Evolutionary conservation across 2,113 vertebrate genomes (phyloP), one percentile per base, ranked within the genome.

Genomic region (Trogon surrucura): DNA sequence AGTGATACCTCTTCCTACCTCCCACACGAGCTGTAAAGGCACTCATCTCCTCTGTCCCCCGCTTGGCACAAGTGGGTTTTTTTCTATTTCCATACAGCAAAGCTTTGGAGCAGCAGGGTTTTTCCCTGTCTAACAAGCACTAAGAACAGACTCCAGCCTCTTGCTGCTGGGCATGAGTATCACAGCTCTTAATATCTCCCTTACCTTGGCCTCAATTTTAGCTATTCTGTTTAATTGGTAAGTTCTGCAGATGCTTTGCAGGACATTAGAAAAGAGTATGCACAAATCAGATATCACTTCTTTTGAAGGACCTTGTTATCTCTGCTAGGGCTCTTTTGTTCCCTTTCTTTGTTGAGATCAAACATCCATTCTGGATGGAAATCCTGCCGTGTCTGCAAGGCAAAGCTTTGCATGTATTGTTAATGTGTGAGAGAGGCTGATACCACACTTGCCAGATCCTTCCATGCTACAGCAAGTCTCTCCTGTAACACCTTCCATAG

Each of bases 11-110:
- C 20, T 17, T 74, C 17, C 38, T 61, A 34, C 38, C 54, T 77
- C 57, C 32, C 50, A 22, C 1, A 0, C 0, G 5, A 20, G 53
- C 71, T 26, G 51, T 12, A 36, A 83, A 73, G 11, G 13, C 2
- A 4, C 34, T 53, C 45, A 10, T 4, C 13, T 60, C 38, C 7
- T 29, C 58, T 41, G 66, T 58, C 27, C 25, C 18, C 4, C 16
- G 10, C 5, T 23, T 48, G 45, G 15, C 25, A 88, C 47, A 20
- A 18, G 41, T 41, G 41, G 41, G 16, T 27, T 18, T 20, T 51
- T 92, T 86, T 41, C 32, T 17, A 65, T 13, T 47, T 16, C 21
- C 14, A 20, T 6, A 36, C 71, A 88, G 62, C 21, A 85, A 88
- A 93, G 58, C 38, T 77, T 51, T 53, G 23, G 20, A 77, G 34